Conservation (phyloP, 1,140 invertebrate species). For the Aphis gossypii region DNA sequence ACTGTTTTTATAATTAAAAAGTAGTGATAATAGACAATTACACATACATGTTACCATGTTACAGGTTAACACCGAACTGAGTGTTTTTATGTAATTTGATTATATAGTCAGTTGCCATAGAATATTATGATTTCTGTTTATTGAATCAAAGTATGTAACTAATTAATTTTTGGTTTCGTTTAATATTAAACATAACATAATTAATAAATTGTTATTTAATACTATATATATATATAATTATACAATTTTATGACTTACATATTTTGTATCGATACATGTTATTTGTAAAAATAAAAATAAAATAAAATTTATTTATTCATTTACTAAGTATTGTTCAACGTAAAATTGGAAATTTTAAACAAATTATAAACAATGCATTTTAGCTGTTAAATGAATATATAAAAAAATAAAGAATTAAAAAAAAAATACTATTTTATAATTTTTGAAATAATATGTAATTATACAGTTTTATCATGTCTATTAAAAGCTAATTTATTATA, state of each 20-base stretch:
- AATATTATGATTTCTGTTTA: not conserved
- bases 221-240: not conserved
- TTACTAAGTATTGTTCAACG: not conserved
- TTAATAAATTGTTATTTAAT: not conserved
- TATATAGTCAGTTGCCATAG: not conserved
- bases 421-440: not conserved
- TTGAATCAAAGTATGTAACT: not conserved
- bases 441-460: not conserved
- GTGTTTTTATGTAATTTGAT: conserved; percentile 3
- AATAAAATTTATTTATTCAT: not conserved
- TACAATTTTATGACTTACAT: not conserved
- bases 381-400: not conserved
- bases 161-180: not conserved
- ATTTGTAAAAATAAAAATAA: not conserved
- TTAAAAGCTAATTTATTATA: not conserved
- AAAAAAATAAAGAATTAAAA: not conserved
- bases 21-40: no score
- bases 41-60: no score
- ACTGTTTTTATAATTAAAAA: no score
- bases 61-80: no score
- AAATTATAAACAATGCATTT: not conserved
- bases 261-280: not conserved
- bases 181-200: not conserved
- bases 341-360: not conserved
- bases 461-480: not conserved